Evolutionary conservation across 2,888 invertebrate genomes (phyloP).

Genomic region (Conomelus anceps): DNA sequence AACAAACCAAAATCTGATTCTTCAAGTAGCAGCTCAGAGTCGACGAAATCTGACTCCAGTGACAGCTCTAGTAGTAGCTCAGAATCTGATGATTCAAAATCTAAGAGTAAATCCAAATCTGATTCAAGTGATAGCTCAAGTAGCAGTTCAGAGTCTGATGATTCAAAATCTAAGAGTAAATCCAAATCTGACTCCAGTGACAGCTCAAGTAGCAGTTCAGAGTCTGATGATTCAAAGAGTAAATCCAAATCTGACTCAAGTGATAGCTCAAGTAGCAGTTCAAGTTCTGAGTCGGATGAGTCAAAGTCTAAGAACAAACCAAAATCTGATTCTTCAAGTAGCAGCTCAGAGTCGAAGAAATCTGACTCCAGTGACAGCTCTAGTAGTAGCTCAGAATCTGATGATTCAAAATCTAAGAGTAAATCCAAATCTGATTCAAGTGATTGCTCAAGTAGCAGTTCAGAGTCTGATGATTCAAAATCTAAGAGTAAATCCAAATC

Average conservation of each 20-base stretch:
- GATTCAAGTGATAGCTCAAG: background rate
- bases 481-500: background rate
- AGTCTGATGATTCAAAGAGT: background rate
- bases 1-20: background rate
- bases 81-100: background rate
- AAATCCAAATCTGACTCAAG: too few relatives aligned
- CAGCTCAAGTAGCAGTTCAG: background rate
- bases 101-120: background rate
- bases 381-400: background rate
- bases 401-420: background rate
- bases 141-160: background rate
- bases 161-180: background rate
- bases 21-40: background rate
- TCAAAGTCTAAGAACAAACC: background rate
- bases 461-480: background rate
- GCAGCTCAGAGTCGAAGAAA: background rate
- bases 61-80: background rate
- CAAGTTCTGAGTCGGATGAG: background rate
- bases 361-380: background rate
- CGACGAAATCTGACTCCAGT: background rate
- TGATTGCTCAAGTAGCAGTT: background rate
- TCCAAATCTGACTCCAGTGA: background rate
- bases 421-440: background rate
- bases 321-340: conserved; percentile 6
- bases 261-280: background rate